phyloP scores from a whole-genome alignment of 2,113 vertebrate species.

The Rhombomys opimus region DNA sequence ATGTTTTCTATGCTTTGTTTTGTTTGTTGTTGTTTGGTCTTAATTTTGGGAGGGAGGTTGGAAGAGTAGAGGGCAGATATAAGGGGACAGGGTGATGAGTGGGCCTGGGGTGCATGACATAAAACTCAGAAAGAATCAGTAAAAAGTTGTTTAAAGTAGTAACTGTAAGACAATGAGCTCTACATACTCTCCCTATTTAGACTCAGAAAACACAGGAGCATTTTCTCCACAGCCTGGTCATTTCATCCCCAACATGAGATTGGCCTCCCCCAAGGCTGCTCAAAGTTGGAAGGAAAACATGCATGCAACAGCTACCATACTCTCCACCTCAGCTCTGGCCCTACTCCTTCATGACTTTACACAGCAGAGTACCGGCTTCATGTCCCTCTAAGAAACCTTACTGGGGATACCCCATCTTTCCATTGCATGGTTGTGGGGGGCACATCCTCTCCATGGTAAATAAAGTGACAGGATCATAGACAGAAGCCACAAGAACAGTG shows the following conservation, averaged over 20 bases:
- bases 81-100: neutral
- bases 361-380: neutral
- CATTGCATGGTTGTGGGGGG: neutral
- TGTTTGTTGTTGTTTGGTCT: neutral
- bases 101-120: neutral
- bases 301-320: no score
- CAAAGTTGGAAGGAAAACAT: neutral
- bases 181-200: neutral
- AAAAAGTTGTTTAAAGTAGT: neutral
- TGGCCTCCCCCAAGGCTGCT: neutral
- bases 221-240: neutral
- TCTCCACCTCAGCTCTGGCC: neutral
- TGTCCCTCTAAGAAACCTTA: neutral
- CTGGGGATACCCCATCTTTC: neutral
- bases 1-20: neutral
- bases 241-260: no score
- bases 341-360: neutral
- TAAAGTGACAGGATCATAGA: neutral
- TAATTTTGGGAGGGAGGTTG: neutral
- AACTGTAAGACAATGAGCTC: neutral
- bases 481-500: no score
- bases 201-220: no score
- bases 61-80: neutral
- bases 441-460: neutral
- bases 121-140: neutral